These are phyloP conservation scores for Hydroisotoma schaefferi DNA, from an alignment of 2,888 invertebrate genomes.

Conservation along the genomic window DNA sequence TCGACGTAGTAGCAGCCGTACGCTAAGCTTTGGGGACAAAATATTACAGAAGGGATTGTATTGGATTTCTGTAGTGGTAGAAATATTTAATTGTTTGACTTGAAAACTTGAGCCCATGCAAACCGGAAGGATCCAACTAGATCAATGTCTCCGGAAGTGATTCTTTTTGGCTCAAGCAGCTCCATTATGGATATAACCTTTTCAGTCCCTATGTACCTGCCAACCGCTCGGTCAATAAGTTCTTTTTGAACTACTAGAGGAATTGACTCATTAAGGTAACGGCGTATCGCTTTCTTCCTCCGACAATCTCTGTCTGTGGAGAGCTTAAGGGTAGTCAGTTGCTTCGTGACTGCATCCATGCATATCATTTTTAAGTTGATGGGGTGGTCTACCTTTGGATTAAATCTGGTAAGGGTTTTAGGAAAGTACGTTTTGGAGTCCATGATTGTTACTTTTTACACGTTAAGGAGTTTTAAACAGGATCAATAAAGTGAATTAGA, in stretches of 20 bases:
- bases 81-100: background rate
- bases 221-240: slow-evolving; percentile 11
- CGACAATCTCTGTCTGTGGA: slow-evolving; percentile 5
- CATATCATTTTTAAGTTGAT: background rate
- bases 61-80: background rate
- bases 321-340: background rate
- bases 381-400: background rate
- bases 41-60: background rate
- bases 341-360: background rate
- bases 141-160: slow-evolving; percentile 11
- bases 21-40: slow-evolving; percentile 15
- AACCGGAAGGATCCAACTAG: slow-evolving; percentile 28
- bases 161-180: slow-evolving; percentile 17
- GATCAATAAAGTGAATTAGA: too few species aligned
- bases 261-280: slow-evolving; percentile 11
- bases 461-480: too few species aligned
- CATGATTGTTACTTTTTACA: too few species aligned
- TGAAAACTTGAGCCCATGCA: background rate
- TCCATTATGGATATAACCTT: slow-evolving; percentile 19
- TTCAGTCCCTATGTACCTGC: slow-evolving; percentile 9
- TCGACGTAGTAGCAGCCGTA: slow-evolving; percentile 27
- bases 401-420: slow-evolving; percentile 1
- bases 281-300: slow-evolving; percentile 18
- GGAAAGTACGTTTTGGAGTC: slow-evolving; percentile 10
- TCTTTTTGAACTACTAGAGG: slow-evolving; percentile 12